Evolutionary conservation across 2,113 vertebrate species (phyloP), one percentile per base, ranked within the genome.

Genomic region (Ploceus nigricollis): DNA sequence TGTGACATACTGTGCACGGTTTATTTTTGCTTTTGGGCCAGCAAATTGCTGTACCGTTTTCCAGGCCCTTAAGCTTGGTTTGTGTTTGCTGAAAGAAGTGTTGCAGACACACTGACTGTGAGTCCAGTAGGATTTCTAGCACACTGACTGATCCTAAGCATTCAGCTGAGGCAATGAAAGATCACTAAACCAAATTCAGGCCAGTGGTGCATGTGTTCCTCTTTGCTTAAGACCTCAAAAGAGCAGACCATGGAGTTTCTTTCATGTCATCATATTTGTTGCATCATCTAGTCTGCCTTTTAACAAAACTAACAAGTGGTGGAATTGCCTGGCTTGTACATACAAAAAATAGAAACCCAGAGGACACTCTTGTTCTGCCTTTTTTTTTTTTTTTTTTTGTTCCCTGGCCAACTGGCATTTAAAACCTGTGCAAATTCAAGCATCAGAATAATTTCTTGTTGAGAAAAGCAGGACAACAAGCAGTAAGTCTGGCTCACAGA

Each of bases 21-120:
- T 94, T 96, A 87, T 96, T 96, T 80, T 95, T 69, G 42, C 51
- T 92, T 93, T 93, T 63, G 65, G 40, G 73, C 47, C 82, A 84
- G 66, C 11, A 3, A 80, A 82, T 84, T 92, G 72, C 87, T 81
- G 42, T 45, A 54, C 76, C 68, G n/a, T 78, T 89, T 93, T 93
- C 78, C 81, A 86, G 78, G 61, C 58, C 87, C 89, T 93, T 91
- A 93, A 87, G 51, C 11, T 88, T 63, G 63, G 84, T 85, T 77
- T 91, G 81, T 40, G 35, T 86, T 93, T 88, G 94, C 94, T 96
- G 95, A 95, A 91, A 96, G 90, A 95, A 86, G 51, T 2, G 0
- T 82, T 94, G 84, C 94, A 96, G 92, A 45, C 71, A 27, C 56
- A 7, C 27, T 42, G 64, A 51, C 71, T 81, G 33, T 0, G 48